Evolutionary conservation across 2,888 invertebrate species (phyloP).

Genomic region (Pheosia tremula): DNA sequence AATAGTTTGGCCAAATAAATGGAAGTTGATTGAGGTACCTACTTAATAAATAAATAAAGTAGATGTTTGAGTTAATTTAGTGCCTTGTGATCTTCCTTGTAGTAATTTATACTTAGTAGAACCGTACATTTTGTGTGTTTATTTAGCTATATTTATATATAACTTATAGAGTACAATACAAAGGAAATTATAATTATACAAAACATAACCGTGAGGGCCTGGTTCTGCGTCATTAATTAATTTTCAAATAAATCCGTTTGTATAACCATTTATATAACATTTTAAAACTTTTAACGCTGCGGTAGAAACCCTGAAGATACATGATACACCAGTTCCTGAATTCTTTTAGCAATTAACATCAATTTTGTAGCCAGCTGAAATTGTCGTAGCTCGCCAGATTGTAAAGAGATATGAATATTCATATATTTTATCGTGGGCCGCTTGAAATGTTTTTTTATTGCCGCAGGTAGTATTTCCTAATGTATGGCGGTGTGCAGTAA

Average conservation of each 20-base stretch:
- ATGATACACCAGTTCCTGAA: background rate
- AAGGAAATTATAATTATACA: too few species aligned
- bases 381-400: background rate
- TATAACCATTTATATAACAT: too few species aligned
- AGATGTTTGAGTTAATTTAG: too few species aligned
- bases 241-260: too few species aligned
- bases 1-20: background rate
- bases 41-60: too few species aligned
- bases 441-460: background rate
- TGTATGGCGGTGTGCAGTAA: background rate
- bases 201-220: too few species aligned
- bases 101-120: too few species aligned
- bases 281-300: background rate
- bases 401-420: background rate
- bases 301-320: background rate
- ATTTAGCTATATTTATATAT: too few species aligned
- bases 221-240: too few species aligned
- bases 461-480: background rate
- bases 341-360: background rate
- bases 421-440: background rate
- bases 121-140: too few species aligned
- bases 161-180: too few species aligned
- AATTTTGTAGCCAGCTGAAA: conserved; percentile 6
- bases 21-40: background rate
- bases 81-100: too few species aligned